A percentile compares a stretch with the other conserved stretches of the same genome.
phyloP scores from a whole-genome alignment of 1,140 invertebrate species.

The Frieseomelitta varia region DNA sequence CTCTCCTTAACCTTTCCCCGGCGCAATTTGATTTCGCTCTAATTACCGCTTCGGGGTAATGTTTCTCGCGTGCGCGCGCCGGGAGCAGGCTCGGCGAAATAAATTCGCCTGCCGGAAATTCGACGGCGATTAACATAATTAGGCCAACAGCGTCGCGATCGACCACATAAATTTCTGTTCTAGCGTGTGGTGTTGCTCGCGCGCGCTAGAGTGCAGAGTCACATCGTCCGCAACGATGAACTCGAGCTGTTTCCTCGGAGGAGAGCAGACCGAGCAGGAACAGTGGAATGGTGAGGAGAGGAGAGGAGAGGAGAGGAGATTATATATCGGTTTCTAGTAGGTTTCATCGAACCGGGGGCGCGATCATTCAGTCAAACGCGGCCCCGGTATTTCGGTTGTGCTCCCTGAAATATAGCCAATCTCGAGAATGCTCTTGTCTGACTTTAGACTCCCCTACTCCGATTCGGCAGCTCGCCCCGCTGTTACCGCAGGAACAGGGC shows the following conservation, averaged over 20 bases:
- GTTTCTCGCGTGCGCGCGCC: conserved; percentile 32
- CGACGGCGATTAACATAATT: conserved; percentile 50
- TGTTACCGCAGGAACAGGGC: conserved; percentile 33
- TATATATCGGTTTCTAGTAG: conserved; percentile 7
- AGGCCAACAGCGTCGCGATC: conserved; percentile 36
- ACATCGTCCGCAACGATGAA: conserved; percentile 2
- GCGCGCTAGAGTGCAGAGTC: too few relatives aligned
- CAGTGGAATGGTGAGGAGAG: too few relatives aligned
- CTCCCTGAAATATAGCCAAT: conserved; percentile 75
- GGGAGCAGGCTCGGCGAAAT: conserved; percentile 1
- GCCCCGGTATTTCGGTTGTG: conserved; percentile 50
- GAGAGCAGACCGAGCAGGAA: not conserved
- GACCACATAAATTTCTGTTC: conserved; percentile 21
- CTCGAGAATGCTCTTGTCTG: conserved; percentile 77
- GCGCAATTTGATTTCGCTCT: conserved; percentile 65
- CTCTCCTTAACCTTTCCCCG: conserved; percentile 50
- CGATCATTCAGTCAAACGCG: conserved; percentile 48
- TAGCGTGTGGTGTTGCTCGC: not conserved
- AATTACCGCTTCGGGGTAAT: conserved; percentile 54
- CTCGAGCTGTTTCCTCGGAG: not conserved
- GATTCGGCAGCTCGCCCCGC: conserved; percentile 24
- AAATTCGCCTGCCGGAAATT: conserved; percentile 48
- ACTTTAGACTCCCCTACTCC: conserved; percentile 70
- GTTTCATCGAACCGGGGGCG: conserved; percentile 8
- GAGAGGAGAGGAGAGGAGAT: not conserved